phyloP scores from a whole-genome alignment of 2,888 invertebrate genomes.

The Ennomos erosarius region DNA sequence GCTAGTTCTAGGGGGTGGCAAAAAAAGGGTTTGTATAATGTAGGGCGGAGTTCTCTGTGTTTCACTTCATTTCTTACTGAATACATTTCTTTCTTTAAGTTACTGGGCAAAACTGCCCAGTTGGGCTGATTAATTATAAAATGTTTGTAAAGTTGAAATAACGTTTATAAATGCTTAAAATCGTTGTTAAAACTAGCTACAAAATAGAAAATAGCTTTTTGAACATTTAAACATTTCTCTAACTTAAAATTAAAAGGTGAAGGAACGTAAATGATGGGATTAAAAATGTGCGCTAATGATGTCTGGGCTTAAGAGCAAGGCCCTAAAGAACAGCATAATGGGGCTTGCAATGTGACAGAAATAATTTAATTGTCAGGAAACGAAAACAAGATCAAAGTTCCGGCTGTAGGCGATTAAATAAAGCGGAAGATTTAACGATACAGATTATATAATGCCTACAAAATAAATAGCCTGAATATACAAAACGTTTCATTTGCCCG shows the following conservation, averaged over 20 bases:
- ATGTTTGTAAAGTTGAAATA: too few species aligned
- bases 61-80: too few species aligned
- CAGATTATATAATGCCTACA: conserved; percentile 14
- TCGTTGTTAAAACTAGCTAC: neutral
- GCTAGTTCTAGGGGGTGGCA: too few species aligned
- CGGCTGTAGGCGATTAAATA: conserved; percentile 13
- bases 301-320: conserved; percentile 10
- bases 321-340: conserved; percentile 15
- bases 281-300: conserved; percentile 29
- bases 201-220: neutral
- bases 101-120: too few species aligned
- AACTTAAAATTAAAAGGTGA: conserved; percentile 9
- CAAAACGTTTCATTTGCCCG: neutral
- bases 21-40: too few species aligned
- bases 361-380: conserved; percentile 29
- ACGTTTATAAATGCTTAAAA: too few species aligned
- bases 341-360: conserved; percentile 21
- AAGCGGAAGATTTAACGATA: conserved; percentile 18
- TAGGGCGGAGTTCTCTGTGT: too few species aligned
- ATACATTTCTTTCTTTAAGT: too few species aligned
- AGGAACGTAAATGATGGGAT: conserved; percentile 14
- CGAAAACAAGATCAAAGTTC: conserved; percentile 24
- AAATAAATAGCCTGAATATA: conserved; percentile 1
- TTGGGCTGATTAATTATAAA: too few species aligned
- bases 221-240: conserved; percentile 7